These are phyloP conservation scores for Baryphthengus martii DNA, from an alignment of 2,113 vertebrate species.

Conservation along the genomic window DNA sequence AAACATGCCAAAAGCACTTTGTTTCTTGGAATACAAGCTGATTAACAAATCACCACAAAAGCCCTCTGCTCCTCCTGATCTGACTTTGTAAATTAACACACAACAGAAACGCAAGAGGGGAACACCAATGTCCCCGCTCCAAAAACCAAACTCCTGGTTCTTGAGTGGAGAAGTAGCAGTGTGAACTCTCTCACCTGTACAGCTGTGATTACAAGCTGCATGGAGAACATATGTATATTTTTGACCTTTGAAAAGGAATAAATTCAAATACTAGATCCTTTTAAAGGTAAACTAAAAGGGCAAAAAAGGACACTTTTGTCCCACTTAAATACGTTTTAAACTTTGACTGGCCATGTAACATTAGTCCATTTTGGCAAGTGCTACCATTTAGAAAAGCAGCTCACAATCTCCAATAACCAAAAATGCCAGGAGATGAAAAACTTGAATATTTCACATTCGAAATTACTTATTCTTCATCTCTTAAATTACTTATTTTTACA, in stretches of 20 bases:
- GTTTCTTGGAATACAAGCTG: neutral
- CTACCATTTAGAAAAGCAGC: neutral
- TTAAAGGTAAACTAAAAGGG: neutral
- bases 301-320: neutral
- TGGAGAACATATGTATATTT: neutral
- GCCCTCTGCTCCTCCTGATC: neutral
- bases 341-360: neutral
- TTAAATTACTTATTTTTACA: neutral
- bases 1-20: neutral
- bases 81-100: neutral
- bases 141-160: neutral
- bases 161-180: neutral
- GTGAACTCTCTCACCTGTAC: neutral
- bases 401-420: neutral
- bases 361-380: neutral
- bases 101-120: neutral
- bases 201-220: neutral
- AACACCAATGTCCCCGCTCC: neutral
- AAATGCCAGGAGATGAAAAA: neutral
- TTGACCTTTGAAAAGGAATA: neutral
- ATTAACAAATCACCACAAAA: neutral
- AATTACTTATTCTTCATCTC: neutral
- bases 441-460: neutral
- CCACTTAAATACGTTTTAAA: neutral
- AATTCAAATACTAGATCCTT: neutral